Evolutionary conservation across 2,113 vertebrate genomes (phyloP), one percentile per base, ranked within the genome.

Genomic region (Canis aureus): DNA sequence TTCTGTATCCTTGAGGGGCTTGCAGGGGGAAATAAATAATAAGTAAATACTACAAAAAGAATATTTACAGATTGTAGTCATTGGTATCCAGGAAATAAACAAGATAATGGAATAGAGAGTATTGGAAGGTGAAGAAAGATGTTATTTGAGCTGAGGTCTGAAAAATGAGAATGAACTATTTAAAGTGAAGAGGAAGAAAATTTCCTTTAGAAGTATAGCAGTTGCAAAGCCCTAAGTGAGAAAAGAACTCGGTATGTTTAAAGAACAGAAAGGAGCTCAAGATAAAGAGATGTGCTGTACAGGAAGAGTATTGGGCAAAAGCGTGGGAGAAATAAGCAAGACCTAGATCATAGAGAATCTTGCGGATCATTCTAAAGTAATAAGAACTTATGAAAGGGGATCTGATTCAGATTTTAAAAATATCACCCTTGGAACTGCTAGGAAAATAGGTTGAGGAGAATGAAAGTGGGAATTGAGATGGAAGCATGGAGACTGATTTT

Each of bases 31-130:
- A 29, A 81, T 74, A 74, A 82, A 8, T 51, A 88, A 86, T 71
- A 27, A 88, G n/a, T 83, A 53, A 76, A 69, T 35, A 53, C 51
- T 73, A 51, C 11, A 59, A 62, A 95, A 94, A 73, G 60, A 82
- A 11, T 76, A 90, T 64, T 95, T 95, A 69, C 2, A 91, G 19
- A 64, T 88, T 78, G 17, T 95, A 43, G 71, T 87, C 16, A 57
- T 88, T 91, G 11, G 16, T 85, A 62, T 89, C 83, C 67, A 96
- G 32, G 86, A 27, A 82, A 60, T 97, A 91, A 78, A 57, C 27
- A 35, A 66, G 23, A 4, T 64, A 67, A 83, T 86, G 6, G 76
- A 87, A 64, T 60, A 16, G 60, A 64, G n/a, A 67, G 20, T 57
- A 79, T 71, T 23, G 59, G 51, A 73, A 32, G 23, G 53, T 55